Percentiles rank a stretch among this genome's conserved stretches.
These are phyloP conservation scores for Paraplagusia blochii DNA, from an alignment of 2,113 vertebrate species.

Conservation along the genomic window DNA sequence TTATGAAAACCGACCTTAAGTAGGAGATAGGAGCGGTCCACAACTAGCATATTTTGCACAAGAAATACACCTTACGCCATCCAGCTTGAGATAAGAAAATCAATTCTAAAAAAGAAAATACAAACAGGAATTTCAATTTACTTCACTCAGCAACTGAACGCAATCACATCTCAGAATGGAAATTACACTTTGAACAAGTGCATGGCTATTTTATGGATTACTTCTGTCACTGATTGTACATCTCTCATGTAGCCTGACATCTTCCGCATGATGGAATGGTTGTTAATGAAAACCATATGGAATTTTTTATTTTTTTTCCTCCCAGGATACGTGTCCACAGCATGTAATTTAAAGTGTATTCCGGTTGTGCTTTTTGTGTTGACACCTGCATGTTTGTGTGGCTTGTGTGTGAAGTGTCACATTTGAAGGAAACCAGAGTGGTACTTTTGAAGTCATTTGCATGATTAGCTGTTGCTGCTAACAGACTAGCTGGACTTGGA, in stretches of 20 bases:
- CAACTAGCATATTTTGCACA: not conserved
- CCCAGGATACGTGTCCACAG: slow-evolving; percentile 30
- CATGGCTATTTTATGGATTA: slow-evolving; percentile 61
- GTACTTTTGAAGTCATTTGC: slow-evolving; percentile 56
- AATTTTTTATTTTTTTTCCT: slow-evolving; percentile 37
- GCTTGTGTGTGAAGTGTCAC: slow-evolving; percentile 1
- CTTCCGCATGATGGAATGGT: slow-evolving; percentile 35
- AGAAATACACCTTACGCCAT: slow-evolving; percentile 24
- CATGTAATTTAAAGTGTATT: slow-evolving; percentile 17
- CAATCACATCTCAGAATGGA: slow-evolving; percentile 71
- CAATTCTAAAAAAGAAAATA: slow-evolving; percentile 37
- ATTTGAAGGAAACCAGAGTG: slow-evolving; percentile 43
- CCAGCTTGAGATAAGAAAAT: slow-evolving; percentile 35
- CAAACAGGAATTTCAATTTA: slow-evolving; percentile 57
- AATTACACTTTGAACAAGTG: slow-evolving; percentile 65
- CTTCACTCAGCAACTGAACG: slow-evolving; percentile 54
- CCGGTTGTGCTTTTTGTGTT: slow-evolving; percentile 7
- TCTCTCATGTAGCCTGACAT: slow-evolving; percentile 45
- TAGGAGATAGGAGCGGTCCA: not conserved
- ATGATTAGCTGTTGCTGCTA: slow-evolving; percentile 61
- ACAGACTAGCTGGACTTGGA: slow-evolving; percentile 37
- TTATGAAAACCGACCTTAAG: not conserved
- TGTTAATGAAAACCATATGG: slow-evolving; percentile 39
- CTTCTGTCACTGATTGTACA: slow-evolving; percentile 64
- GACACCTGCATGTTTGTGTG: slow-evolving; percentile 1